Base-by-base conservation (phyloP, 2,888 invertebrate genomes). In the Pseudolycoriella hygida region DNA sequence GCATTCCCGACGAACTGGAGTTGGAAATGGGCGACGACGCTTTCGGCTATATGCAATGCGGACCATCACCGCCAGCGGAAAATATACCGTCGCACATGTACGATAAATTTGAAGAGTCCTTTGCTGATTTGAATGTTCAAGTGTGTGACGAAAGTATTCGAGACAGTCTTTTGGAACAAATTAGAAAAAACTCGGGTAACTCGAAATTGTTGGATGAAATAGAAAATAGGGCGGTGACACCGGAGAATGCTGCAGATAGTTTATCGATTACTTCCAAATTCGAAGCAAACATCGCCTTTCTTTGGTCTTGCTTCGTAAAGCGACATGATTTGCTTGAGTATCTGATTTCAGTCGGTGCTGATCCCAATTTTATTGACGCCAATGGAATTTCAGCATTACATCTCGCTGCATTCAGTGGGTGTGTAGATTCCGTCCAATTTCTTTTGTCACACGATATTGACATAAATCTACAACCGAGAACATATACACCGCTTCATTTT, bases 401-500 rank as follows among this genome's bases (percentile, higher is more conserved):
- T 58, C 69, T 84, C 50, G 76, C 80, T 12, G 77, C 85, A 1
- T 86, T 85, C 57, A 80, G 80, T 54, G 82, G 84, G n/a, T 82
- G 79, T 50, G 62, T 76, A 42, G 74, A 77, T 15, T 79, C 83
- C 50, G 74, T 80, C 8, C 73, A 71, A 53, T 80, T 74, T 57
- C 68, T 87, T 43, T 71, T 86, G 41, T 64, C 73, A 20, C 72
- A 76, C 54, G 80, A 79, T 2, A 72, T 74, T 51, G 78, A 79
- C 55, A 73, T 82, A 8, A 79, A 80, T 63, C 70, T 74, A 43
- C 72, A 75, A 57, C 73, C 74, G 48, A 77, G 80, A 59, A 75
- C 77, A 53, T 82, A 82, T 59, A 80, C 82, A 40, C 87, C 90
- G 1, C 71, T 92, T 47, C 90, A 93, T 62, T 88, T 86, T 59